These are phyloP conservation scores for Drosophila malerkotliana DNA, from an alignment of 1,140 invertebrate genomes.

Conservation along the genomic window DNA sequence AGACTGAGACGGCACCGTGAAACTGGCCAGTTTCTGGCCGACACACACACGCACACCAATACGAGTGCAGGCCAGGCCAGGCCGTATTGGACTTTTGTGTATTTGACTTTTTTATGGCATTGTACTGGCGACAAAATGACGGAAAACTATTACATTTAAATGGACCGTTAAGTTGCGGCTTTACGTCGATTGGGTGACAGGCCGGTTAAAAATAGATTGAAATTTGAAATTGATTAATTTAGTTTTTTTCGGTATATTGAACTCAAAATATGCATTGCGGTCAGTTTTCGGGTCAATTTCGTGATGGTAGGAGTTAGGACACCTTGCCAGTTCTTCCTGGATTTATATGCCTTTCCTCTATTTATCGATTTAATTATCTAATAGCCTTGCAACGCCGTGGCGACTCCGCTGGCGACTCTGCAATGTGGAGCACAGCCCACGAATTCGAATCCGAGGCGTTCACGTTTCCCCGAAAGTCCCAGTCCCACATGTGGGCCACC, in stretches of 20 bases:
- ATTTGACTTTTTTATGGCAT: constrained; percentile 56
- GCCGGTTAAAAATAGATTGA: constrained; percentile 55
- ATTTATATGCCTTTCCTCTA: not conserved
- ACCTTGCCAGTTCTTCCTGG: not conserved
- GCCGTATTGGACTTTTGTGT: constrained; percentile 24
- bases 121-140: constrained; percentile 52
- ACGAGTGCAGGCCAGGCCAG: not conserved
- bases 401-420: constrained; percentile 3
- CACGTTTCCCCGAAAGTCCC: constrained; percentile 13
- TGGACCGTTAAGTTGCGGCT: constrained; percentile 46
- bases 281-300: not conserved
- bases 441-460: not conserved
- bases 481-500: constrained; percentile 60
- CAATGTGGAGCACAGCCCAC: constrained; percentile 11
- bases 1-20: constrained; percentile 24
- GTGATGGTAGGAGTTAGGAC: no score
- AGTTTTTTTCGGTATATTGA: constrained; percentile 13
- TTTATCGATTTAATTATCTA: constrained; percentile 32
- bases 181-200: constrained; percentile 46
- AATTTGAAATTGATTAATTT: constrained; percentile 30
- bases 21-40: constrained; percentile 46
- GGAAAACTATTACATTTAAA: constrained; percentile 62
- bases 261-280: not conserved
- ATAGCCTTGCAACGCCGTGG: constrained; percentile 15
- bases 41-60: constrained; percentile 13